Evolutionary conservation across 2,888 invertebrate genomes (phyloP).

Genomic region (Leptopilina drosophilae): DNA sequence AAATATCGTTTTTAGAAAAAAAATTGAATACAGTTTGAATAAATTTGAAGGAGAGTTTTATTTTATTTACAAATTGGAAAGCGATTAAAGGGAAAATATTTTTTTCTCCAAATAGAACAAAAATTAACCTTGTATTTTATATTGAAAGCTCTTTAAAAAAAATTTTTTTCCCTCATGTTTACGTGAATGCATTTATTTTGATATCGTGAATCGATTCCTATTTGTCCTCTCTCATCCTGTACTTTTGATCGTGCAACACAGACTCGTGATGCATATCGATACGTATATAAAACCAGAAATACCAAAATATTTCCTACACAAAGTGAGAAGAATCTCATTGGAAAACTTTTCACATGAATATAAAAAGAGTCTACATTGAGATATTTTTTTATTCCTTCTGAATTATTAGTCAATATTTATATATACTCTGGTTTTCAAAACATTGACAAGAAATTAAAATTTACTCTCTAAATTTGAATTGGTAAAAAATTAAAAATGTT

Average conservation of each 20-base stretch:
- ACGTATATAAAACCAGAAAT: background rate
- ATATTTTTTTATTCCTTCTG: background rate
- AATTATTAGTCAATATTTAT: background rate
- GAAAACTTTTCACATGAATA: background rate
- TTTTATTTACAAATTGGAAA: background rate
- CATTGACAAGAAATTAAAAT: too few relatives aligned
- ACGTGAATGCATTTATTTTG: slow-evolving; percentile 47
- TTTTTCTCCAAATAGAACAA: background rate
- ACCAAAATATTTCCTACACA: background rate
- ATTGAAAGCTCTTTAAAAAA: background rate
- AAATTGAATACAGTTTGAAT: background rate
- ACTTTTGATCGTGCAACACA: slow-evolving; percentile 23
- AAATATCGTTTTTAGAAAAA: too few relatives aligned
- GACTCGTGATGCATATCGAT: slow-evolving; percentile 17
- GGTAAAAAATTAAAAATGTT: too few relatives aligned
- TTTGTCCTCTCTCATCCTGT: slow-evolving; percentile 48
- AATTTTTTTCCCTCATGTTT: background rate
- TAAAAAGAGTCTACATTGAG: background rate
- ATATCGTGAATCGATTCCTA: slow-evolving; percentile 51
- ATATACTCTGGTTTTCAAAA: too few relatives aligned
- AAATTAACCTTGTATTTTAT: background rate
- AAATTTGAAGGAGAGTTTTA: background rate
- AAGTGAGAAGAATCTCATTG: background rate
- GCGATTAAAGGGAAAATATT: background rate
- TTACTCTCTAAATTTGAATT: too few relatives aligned